Evolutionary conservation across 2,113 vertebrate genomes (phyloP).

Genomic region (Colius striatus): DNA sequence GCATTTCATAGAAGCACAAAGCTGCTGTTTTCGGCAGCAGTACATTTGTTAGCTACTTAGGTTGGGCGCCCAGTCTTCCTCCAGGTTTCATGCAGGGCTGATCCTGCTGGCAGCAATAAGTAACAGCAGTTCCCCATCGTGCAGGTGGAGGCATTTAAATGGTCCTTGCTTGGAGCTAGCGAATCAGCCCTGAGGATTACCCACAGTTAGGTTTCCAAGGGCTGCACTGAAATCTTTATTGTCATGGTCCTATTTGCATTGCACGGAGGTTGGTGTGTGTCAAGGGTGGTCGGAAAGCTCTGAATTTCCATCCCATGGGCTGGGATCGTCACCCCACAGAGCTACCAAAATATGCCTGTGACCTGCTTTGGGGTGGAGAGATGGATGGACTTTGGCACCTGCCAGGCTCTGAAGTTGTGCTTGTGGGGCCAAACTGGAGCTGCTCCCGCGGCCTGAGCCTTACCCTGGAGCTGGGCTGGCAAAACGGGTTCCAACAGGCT

Average conservation of each 20-base stretch:
- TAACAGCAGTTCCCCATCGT: neutral
- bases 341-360: neutral
- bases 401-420: neutral
- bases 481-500: constrained; percentile 43
- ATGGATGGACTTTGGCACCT: neutral
- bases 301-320: neutral
- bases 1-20: neutral
- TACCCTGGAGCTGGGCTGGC: neutral
- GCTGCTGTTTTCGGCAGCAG: neutral
- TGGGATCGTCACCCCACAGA: neutral
- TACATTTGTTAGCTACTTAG: neutral
- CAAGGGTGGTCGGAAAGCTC: neutral
- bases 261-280: neutral
- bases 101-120: neutral
- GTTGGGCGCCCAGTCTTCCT: neutral
- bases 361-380: neutral
- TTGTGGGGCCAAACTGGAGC: neutral
- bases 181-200: neutral
- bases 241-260: neutral
- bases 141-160: neutral
- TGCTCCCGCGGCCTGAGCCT: neutral
- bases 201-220: neutral
- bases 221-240: neutral
- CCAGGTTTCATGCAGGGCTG: neutral
- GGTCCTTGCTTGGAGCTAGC: neutral